Evolutionary conservation across 1,140 invertebrate species (phyloP), one percentile per base, ranked within the genome.

Genomic region (Penaeus chinensis): DNA sequence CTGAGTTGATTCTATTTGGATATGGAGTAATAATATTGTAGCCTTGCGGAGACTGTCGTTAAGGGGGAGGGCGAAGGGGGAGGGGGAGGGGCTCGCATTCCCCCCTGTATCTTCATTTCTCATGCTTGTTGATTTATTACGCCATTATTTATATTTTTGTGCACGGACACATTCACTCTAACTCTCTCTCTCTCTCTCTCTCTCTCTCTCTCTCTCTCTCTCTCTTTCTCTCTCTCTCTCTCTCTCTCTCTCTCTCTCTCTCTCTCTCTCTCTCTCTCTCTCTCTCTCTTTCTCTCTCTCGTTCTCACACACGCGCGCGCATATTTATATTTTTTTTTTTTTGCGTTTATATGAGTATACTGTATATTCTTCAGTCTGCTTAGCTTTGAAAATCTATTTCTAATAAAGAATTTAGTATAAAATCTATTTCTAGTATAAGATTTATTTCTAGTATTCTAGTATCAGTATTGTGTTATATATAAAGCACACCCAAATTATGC

Each of bases 1-100:
- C n/a, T 20, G 81, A 87, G 80, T 77, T 82, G 86, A 87, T 87
- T 87, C 86, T 82, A 65, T 82, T 87, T 87, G 81, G 80, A 87
- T 79, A 61, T 54, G 62, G 42, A 74, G 47, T 87, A 82, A 87
- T 82, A 87, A 83, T 69, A 82, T 82, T 82, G 79, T 87, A 37
- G 61, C 62, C 81, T 37, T 66, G 42, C 42, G 42, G 71, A 54
- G 54, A 54, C 54, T 54, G 54, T 54, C 54, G 54, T 54, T 54
- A 54, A 16, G 10, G 54, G 54, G 54, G 16, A 16, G 54, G 54
- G 47, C 47, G 47, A 47, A 13, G 54, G 54, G 54, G 11, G 16
- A 8, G 54, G 54, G 54, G 54, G 54, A 54, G 11, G 54, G 10
- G 19, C 79, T 62, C 24, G 42, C 78, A 80, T 60, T 20, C 11